Base-by-base conservation (phyloP, 2,888 invertebrate genomes). In the Parnassius mnemosyne region DNA sequence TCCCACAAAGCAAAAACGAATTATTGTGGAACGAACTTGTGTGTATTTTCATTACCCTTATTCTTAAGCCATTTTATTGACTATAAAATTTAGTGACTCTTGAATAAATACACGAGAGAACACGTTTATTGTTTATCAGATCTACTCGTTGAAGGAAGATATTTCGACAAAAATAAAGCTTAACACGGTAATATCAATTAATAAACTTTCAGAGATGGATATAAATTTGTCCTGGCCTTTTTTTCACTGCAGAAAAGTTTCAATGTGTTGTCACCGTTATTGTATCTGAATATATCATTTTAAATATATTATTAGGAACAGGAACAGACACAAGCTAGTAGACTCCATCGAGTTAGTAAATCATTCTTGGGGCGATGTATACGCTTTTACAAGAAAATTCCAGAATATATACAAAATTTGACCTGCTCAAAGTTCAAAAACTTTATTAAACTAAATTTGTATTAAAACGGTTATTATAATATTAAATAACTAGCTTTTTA, bases 1-100 rank as follows among this genome's bases (percentile, higher is more conserved):
- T 80, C 66, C 75, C 78, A 72, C 70, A 66, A 66, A 65, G 71
- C 73, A 76, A 71, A 71, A 77, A 74, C 69, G 71, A 74, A 75
- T 77, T 80, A 75, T 77, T 80, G 70, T 71, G 71, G 70, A 68
- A 71, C 70, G 67, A 69, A 68, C 69, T 69, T 52, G 53, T 59
- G 53, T 57, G 50, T 68, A 71, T 76, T 79, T 80, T 79, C 78
- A 83, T 83, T 82, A 77, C 76, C 74, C 66, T 76, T 76, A 80
- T 83, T 81, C 69, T 79, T 67, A 34, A 63, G 34, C 56, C 66
- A 68, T 71, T 81, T 83, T 77, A 84, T 72, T 75, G 79, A 70
- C 78, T 73, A 74, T 81, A 82, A 85, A 75, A 69, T 68, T 64
- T 69, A 66, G 69, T 68, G 69, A 73, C 67, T 73, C 74, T 73